Percentiles rank a stretch among this genome's conserved stretches.
phyloP scores from a whole-genome alignment of 1,140 invertebrate species.

The Formica exsecta region DNA sequence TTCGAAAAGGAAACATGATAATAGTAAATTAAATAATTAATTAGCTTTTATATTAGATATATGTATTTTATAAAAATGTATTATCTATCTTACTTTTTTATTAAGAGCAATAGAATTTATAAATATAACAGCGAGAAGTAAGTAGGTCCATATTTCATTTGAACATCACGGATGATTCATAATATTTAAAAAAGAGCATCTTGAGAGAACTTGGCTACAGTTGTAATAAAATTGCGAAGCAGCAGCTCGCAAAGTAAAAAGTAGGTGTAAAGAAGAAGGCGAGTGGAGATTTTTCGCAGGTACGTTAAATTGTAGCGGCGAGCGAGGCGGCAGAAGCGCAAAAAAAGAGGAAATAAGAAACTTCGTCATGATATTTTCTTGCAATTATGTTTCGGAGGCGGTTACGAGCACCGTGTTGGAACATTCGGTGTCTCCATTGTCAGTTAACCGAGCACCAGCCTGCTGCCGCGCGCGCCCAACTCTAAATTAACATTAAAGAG shows the following conservation, averaged over 20 bases:
- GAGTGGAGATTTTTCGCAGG: constrained; percentile 57
- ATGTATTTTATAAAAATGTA: neutral
- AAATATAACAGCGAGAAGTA: neutral
- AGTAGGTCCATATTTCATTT: neutral
- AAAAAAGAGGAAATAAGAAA: constrained; percentile 30
- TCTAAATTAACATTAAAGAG: constrained; percentile 68
- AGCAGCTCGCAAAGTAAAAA: constrained; percentile 52
- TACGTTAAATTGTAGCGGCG: constrained; percentile 50
- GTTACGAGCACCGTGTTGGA: constrained; percentile 48
- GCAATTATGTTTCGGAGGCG: constrained; percentile 65
- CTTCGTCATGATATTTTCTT: constrained; percentile 68
- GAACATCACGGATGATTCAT: constrained; percentile 2
- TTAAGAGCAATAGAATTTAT: constrained; percentile 5
- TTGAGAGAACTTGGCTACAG: constrained; percentile 45
- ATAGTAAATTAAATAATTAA: too few relatives aligned
- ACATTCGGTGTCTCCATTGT: constrained; percentile 66
- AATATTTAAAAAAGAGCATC: constrained; percentile 11
- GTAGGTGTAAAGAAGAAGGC: constrained; percentile 48
- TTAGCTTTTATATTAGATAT: too few relatives aligned
- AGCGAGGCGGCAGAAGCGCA: neutral
- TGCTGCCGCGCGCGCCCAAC: constrained; percentile 38
- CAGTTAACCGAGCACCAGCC: constrained; percentile 35
- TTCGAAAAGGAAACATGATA: too few relatives aligned
- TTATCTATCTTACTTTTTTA: constrained; percentile 6
- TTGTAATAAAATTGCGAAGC: constrained; percentile 60